Conservation (phyloP, 64 coral and sea anemone species). For the Pocillopora damicornis region DNA sequence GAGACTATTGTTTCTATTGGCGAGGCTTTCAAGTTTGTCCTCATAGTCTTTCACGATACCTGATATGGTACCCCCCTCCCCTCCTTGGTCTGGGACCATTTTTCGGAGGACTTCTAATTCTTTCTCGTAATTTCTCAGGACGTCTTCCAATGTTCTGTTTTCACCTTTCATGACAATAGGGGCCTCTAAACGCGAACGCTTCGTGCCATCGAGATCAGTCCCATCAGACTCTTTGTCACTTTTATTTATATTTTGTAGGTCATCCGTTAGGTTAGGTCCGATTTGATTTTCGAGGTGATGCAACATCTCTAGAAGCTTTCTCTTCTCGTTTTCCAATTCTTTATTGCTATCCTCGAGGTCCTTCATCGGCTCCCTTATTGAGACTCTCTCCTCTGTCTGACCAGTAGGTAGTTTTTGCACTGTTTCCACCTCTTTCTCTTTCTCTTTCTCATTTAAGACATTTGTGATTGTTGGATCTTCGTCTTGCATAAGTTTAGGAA, state of each 20-base stretch:
- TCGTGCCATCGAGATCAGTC: background rate
- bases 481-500: background rate
- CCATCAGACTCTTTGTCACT: background rate
- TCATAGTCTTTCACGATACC: constrained; percentile 3
- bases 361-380: background rate
- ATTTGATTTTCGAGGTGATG: background rate
- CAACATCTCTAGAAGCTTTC: background rate
- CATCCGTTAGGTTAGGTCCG: constrained; percentile 1
- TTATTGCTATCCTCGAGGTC: background rate
- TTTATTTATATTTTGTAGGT: background rate
- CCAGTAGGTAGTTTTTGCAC: background rate
- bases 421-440: background rate
- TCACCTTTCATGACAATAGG: background rate
- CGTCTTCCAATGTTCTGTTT: constrained; percentile 4
- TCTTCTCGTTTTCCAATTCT: background rate
- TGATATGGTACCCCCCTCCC: background rate
- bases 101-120: constrained; percentile 8
- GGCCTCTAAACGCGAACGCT: background rate
- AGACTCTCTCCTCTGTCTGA: background rate
- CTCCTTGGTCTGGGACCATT: background rate
- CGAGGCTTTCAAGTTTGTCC: background rate
- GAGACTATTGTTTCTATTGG: background rate
- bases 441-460: background rate
- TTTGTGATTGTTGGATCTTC: constrained; percentile 1
- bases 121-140: constrained; percentile 9